Evolutionary conservation across 1,140 invertebrate genomes (phyloP), one percentile per base, ranked within the genome.

Genomic region (Zaprionus ornatus): DNA sequence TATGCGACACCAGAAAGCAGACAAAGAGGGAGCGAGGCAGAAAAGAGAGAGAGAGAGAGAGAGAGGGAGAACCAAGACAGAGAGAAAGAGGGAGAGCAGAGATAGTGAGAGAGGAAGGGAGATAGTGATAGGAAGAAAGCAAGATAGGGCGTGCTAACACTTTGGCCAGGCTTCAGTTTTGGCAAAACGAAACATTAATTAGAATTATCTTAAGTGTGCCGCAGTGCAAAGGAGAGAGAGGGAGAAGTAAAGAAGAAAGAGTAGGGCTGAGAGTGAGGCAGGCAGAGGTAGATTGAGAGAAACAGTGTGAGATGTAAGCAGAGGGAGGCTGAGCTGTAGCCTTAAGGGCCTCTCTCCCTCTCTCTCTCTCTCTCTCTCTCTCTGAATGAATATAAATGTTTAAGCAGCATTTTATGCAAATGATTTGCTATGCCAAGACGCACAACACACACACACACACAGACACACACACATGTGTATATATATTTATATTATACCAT

Each of bases 371-470:
- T 32, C 50, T 12, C 21, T 19, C 17, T 10, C 32, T 45, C 40
- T 10, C 56, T 66, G 42, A 61, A 27, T n/a, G 52, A 61, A 56
- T 63, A 80, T 80, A 78, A 80, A 85, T 85, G 82, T 85, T 85
- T 85, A 57, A 85, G 74, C 74, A 74, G 66, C 62, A 70, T 81
- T 81, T 85, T 78, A 85, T 85, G 78, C 65, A 85, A 85, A 85
- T 85, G 52, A 85, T 83, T 77, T 84, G 74, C 73, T 63, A 60
- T 17, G 9, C 59, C 63, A 64, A 60, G 35, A 60, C 48, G 50
- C 66, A 55, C 48, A 60, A 29, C 21, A 29, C 29, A 29, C 35
- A 54, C 45, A 52, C 29, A 62, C 25, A 42, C 17, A 69, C 23
- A 42, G 4, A n/a, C 32, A 40, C n/a, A 7, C 3, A 19, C 10